Base-by-base conservation (phyloP, 2,888 invertebrate genomes). In the Ypsolopha scabrella region DNA sequence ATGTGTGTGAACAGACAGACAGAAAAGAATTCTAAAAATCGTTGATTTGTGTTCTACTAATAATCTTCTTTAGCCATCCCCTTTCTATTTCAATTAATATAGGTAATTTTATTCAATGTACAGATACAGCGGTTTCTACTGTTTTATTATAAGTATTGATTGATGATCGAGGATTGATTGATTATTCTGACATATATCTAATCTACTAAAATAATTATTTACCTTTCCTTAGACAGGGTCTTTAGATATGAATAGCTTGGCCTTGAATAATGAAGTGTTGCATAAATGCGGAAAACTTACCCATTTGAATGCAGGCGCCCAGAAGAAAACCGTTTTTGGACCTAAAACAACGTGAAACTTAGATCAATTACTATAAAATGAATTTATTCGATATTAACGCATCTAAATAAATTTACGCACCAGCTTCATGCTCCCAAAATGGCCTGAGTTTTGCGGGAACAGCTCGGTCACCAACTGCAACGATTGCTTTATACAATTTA, bases 281-380 rank as follows among this genome's bases (percentile, higher is more conserved):
- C n/a, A n/a, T n/a, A n/a, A n/a, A 4, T 24, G 50, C 51, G 49
- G 51, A 51, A 54, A 36, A 81, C 82, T 90, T 89, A 97, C 98
- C 99, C 99, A 99, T 92, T 99, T 99, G 68, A 97, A 94, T 24
- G 92, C 89, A 55, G 99, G 99, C 39, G 98, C 97, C 99, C 99
- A 99, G 87, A 99, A 98, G 85, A 98, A 98, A 54, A 99, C 91
- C 2, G 99, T 99, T 88, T 98, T 98, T 8, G 99, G 99, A 72
- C 99, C 99, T 97, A 76, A 47, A 88, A 86, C 57, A 56, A 48
- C 54, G 58, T 57, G 50, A 55, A 39, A 51, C 34, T 41, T 51
- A 53, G 9, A 39, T 11, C 7, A 41, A 43, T 43, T 35, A 54
- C 46, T 9, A 41, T 52, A 48, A 54, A 45, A 33, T 37, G 33